Evolutionary conservation across 2,888 invertebrate species (phyloP), one percentile per base, ranked within the genome.

Genomic region (Lucinisca nassula): DNA sequence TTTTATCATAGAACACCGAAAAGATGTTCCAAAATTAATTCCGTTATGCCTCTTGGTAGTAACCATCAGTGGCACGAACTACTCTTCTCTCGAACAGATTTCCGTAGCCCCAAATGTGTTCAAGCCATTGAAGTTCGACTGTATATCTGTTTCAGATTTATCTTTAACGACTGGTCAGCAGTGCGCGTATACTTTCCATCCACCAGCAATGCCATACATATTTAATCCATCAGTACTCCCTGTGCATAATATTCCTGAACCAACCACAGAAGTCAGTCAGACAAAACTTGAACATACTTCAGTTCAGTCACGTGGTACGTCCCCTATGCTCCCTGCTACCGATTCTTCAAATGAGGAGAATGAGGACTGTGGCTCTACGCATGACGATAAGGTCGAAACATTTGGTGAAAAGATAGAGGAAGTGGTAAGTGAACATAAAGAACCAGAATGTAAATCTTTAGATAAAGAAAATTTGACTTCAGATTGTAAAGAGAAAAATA

Each of bases 301-400:
- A 21, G 92, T 94, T 38, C 93, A 94, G 88, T 95, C 95, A 73
- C 90, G 94, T 27, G 95, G 95, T n/a, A 94, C 94, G 0, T 95
- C 95, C 21, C 95, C 95, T 10, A 95, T 95, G 92, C 85, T 93
- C 82, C 92, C 94, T 40, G 93, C 93, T 21, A 91, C 82, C 21
- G 92, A 92, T 80, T 87, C 86, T 0, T 88, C 84, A 14, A 73
- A 80, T 35, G 90, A 90, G 37, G 90, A 90, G 55, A 80, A 58
- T n/a, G 91, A 90, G 37, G 90, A 88, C 0, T 72, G 61, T 55
- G 37, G 38, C 40, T 61, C 70, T 14, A 37, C 79, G 37, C 84
- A 82, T 14, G 88, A 92, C 30, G 89, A 86, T 1, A 67, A 67
- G 67, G 17, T 30, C 10, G 55, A 17, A 55, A 90, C 90, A 40